Conservation (phyloP, 2,113 vertebrate species). For the Lagopus muta region DNA sequence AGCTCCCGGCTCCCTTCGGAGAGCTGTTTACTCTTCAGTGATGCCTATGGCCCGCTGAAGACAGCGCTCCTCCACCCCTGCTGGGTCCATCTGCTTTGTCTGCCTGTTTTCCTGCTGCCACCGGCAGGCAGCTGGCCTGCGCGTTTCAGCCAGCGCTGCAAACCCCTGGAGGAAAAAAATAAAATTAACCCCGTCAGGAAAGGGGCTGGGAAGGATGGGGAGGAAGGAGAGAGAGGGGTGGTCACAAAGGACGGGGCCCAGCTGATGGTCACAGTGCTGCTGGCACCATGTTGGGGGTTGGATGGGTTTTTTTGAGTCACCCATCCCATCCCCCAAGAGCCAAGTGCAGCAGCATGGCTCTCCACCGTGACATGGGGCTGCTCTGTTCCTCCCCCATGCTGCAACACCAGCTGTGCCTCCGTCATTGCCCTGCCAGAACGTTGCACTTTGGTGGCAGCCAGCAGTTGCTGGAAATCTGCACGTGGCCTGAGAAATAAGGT, state of each 20-base stretch:
- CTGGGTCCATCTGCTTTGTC: slow-evolving; percentile 76
- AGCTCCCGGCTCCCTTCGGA: slow-evolving; percentile 63
- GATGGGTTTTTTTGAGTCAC: not conserved
- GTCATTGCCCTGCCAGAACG: not conserved
- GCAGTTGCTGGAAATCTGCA: not conserved
- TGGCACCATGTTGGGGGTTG: not conserved
- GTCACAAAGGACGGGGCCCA: not conserved
- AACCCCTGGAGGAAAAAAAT: slow-evolving; percentile 70
- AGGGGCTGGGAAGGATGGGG: slow-evolving; percentile 26
- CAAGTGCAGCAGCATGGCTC: not conserved
- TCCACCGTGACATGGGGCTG: not conserved
- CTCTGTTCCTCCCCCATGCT: not conserved
- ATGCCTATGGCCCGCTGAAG: slow-evolving; percentile 64
- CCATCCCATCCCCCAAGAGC: not conserved
- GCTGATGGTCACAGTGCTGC: not conserved
- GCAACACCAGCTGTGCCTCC: not conserved
- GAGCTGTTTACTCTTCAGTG: slow-evolving; percentile 72
- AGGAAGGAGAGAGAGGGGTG: not conserved
- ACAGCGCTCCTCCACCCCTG: slow-evolving; percentile 69
- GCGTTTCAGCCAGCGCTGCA: slow-evolving; percentile 48
- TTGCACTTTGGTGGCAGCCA: accelerated
- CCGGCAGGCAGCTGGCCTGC: slow-evolving; percentile 73
- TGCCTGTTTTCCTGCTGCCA: slow-evolving; percentile 72
- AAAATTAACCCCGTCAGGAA: slow-evolving; percentile 60
- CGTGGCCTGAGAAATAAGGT: not conserved